These are phyloP conservation scores for Hippocampus zosterae DNA, from an alignment of 2,113 vertebrate species.

Conservation along the genomic window DNA sequence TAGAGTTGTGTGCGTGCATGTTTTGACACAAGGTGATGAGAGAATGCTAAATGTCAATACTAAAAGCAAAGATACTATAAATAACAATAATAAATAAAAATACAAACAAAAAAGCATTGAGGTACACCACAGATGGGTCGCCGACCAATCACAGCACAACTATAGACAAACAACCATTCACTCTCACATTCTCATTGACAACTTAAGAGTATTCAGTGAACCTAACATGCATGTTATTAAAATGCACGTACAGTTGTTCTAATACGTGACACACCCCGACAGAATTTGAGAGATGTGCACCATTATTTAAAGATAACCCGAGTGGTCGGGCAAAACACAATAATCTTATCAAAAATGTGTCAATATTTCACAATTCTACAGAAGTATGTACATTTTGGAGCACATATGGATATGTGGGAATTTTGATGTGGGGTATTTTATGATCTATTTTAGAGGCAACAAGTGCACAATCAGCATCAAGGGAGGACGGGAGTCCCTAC, in stretches of 20 bases:
- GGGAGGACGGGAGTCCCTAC: neutral
- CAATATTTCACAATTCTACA: neutral
- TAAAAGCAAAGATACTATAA: neutral
- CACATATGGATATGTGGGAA: neutral
- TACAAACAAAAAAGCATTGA: too few species aligned
- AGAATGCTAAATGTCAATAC: too few species aligned
- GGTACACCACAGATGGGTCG: too few species aligned
- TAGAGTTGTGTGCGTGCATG: conserved; percentile 1
- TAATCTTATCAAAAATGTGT: neutral
- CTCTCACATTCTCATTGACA: too few species aligned
- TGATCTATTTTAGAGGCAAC: neutral
- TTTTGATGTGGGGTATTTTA: neutral
- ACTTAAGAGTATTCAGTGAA: too few species aligned
- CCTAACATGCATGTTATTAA: too few species aligned
- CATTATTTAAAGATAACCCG: neutral
- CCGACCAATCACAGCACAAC: too few species aligned
- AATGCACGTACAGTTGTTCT: neutral
- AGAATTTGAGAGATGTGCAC: neutral
- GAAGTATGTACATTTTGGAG: neutral
- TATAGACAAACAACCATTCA: too few species aligned
- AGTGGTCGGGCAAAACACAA: neutral
- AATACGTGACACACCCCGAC: neutral
- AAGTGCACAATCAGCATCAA: neutral
- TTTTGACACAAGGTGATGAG: neutral
- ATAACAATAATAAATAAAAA: too few species aligned